Conservation (phyloP, 2,797 vertebrate genomes). For the Clamator glandarius region DNA sequence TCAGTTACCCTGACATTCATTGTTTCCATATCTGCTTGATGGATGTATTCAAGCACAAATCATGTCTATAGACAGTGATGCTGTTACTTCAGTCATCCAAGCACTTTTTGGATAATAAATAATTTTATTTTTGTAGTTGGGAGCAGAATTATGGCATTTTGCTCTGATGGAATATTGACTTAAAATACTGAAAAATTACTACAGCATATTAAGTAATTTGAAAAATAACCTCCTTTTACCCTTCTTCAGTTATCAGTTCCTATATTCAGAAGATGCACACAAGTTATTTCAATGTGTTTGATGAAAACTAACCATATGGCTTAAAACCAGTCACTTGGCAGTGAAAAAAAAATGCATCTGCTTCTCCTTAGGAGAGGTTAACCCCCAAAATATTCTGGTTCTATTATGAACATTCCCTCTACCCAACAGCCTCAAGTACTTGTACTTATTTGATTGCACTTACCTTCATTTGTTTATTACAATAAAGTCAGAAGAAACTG, state of each 20-base stretch:
- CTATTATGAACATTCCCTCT: neutral
- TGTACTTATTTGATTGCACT: neutral
- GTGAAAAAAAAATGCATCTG: neutral
- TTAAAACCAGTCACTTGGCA: neutral
- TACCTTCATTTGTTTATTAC: neutral
- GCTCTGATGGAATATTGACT: neutral
- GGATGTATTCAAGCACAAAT: neutral
- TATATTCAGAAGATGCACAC: neutral
- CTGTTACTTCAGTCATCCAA: neutral
- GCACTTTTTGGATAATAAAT: neutral
- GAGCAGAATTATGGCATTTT: neutral
- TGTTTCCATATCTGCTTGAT: neutral
- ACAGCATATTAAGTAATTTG: neutral
- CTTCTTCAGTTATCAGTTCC: neutral
- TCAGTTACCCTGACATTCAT: neutral
- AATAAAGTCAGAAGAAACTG: neutral
- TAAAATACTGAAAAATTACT: neutral
- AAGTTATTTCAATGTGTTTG: neutral
- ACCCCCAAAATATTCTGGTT: neutral
- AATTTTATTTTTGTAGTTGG: neutral
- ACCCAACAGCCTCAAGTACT: neutral
- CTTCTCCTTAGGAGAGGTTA: neutral
- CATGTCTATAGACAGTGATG: neutral
- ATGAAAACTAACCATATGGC: neutral
- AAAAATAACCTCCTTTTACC: neutral